Base-by-base conservation (phyloP, 2,888 invertebrate genomes). In the Eristalis intricaria region DNA sequence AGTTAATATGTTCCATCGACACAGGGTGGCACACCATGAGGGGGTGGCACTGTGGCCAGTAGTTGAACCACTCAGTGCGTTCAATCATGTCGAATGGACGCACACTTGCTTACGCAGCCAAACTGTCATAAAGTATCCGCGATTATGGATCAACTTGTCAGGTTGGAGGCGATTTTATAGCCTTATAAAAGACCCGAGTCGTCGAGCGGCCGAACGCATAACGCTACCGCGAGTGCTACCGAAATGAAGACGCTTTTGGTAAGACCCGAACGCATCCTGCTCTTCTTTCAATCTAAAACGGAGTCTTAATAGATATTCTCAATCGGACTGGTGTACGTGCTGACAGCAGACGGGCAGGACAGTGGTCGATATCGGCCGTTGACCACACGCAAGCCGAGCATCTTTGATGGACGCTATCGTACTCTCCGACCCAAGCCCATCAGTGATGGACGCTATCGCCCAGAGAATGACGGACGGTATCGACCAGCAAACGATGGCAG, bases 351-450 rank as follows among this genome's bases (percentile, higher is more conserved):
- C 64, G 91, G 91, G 38, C 92, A 92, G 75, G 90, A 84, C 38
- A 93, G 94, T 81, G 95, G 95, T 0, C 92, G 93, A 68, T 95
- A 94, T 90, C 93, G 92, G 8, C 56, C 74, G 91, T 35, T 82
- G 23, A 35, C 76, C 11, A 86, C 78, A 3, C 73, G 74, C 23
- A 63, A 64, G 29, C 71, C 61, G 71, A 90, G 56, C 23, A 38
- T 69, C 5, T 32, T 50, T 26, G 56, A 64, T 13, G 74, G 77
- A 73, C 91, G 93, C 61, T 93, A 93, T 63, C 93, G 93, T 3
- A 89, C 90, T 89, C 8, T 90, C 90, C 11, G 89, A 84, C 91
- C 90, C 13, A 89, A 91, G 63, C 90, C 91, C 1, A 85, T 71
- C 0, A 29, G 26, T 43, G 93, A 94, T 80, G 95, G 95, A 0